phyloP scores from a whole-genome alignment of 2,113 vertebrate genomes.

The Myxocyprinus asiaticus region DNA sequence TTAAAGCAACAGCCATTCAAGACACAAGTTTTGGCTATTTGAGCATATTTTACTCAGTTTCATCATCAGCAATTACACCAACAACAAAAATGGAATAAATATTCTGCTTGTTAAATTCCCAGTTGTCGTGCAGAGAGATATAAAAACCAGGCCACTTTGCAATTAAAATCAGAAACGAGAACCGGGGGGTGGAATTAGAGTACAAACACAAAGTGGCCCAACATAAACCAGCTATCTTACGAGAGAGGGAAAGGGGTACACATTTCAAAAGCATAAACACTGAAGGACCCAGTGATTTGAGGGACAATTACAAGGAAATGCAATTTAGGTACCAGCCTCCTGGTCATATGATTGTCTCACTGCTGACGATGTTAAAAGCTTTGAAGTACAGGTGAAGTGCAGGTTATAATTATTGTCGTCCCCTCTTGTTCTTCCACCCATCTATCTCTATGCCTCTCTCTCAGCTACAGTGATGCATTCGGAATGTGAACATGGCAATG shows the following conservation, averaged over 20 bases:
- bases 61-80: not conserved
- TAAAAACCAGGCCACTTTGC: not conserved
- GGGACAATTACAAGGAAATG: slow-evolving; percentile 44
- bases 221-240: slow-evolving; percentile 11
- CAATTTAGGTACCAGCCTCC: slow-evolving; percentile 54
- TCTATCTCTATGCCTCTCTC: not conserved
- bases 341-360: slow-evolving; percentile 58
- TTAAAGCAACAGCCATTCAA: no score
- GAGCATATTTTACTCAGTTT: not conserved
- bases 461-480: slow-evolving; percentile 6
- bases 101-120: slow-evolving; percentile 7
- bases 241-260: slow-evolving; percentile 17
- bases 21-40: no score
- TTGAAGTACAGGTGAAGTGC: slow-evolving; percentile 76
- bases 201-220: not conserved
- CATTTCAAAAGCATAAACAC: slow-evolving; percentile 7
- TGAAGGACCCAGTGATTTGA: slow-evolving; percentile 41
- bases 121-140: slow-evolving; percentile 4
- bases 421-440: not conserved
- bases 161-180: slow-evolving; percentile 22
- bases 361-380: slow-evolving; percentile 73
- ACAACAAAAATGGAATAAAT: not conserved
- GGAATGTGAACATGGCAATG: not conserved
- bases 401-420: slow-evolving; percentile 66
- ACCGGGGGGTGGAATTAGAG: not conserved